Percentiles rank a stretch among this genome's conserved stretches.
Evolutionary conservation across 2,113 vertebrate genomes (phyloP).

Genomic region (Steatornis caripensis): DNA sequence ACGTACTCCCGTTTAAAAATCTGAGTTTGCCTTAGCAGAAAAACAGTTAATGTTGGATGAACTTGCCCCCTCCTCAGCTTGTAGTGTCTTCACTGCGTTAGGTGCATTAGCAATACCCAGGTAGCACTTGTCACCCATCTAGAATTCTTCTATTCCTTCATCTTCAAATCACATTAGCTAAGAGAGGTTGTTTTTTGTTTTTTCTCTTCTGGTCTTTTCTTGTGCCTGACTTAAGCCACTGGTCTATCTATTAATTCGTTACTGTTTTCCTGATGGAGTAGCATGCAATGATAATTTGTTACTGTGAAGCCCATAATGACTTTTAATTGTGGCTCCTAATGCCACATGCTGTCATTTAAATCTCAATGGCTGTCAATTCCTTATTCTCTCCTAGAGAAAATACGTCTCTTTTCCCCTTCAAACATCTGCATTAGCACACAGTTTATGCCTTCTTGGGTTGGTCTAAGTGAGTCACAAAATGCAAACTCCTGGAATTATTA

Average conservation of each 20-base stretch:
- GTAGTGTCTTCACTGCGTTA: rapidly evolving
- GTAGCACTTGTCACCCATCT: not conserved
- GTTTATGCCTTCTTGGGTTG: conserved; percentile 2
- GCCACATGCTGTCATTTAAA: conserved; percentile 53
- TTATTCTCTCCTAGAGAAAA: conserved; percentile 13
- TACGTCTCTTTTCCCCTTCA: conserved; percentile 17
- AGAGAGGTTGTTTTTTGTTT: not conserved
- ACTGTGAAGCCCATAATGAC: conserved; percentile 12
- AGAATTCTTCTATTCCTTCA: not conserved
- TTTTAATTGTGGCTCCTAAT: conserved; percentile 60
- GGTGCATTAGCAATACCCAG: not conserved
- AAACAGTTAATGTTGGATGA: not conserved
- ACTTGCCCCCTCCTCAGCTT: not conserved
- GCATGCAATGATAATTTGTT: conserved; percentile 39
- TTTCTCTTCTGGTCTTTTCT: not conserved
- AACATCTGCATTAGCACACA: conserved; percentile 28
- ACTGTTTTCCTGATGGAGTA: conserved; percentile 37
- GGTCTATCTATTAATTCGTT: conserved; percentile 12
- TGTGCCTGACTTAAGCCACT: not conserved
- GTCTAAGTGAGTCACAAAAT: conserved; percentile 21
- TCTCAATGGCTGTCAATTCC: conserved; percentile 57
- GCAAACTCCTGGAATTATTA: conserved; percentile 23
- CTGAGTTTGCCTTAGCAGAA: not conserved
- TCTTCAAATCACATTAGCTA: not conserved
- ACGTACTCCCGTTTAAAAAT: rapidly evolving